A percentile compares a stretch with the other conserved stretches of the same genome.
phyloP scores from a whole-genome alignment of 1,140 invertebrate genomes.

The Homarus americanus region DNA sequence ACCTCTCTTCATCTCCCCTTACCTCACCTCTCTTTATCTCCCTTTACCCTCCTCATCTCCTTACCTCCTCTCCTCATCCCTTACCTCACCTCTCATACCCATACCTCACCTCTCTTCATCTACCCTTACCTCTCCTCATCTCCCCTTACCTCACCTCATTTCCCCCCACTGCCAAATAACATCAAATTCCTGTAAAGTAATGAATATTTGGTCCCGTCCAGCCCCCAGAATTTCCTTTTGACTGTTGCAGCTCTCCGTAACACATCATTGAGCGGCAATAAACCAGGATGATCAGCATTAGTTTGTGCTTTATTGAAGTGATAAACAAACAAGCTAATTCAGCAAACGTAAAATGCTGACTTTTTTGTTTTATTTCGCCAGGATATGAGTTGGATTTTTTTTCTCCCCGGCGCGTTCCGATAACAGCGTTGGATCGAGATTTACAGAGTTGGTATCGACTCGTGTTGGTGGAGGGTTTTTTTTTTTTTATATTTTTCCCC shows the following conservation, averaged over 20 bases:
- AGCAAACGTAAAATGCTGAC: background rate
- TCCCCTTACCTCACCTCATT: background rate
- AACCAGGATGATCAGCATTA: background rate
- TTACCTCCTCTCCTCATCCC: background rate
- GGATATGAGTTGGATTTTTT: too few species aligned
- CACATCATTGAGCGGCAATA: background rate
- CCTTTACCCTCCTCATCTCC: background rate
- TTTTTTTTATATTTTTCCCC: too few species aligned
- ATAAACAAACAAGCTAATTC: background rate
- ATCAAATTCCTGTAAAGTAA: background rate
- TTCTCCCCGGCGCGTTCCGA: too few species aligned
- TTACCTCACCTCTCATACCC: background rate
- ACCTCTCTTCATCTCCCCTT: too few species aligned
- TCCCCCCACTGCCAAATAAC: background rate
- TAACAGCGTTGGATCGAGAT: too few species aligned
- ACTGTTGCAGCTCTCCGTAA: background rate
- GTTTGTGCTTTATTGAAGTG: background rate
- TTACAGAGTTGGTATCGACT: too few species aligned
- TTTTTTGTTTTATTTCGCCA: too few species aligned
- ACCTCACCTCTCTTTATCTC: background rate
- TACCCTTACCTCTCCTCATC: background rate
- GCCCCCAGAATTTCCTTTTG: background rate
- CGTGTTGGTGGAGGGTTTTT: too few species aligned
- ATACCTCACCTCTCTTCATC: background rate
- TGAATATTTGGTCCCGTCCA: background rate